phyloP scores from a whole-genome alignment of 2,888 invertebrate species.

The Smittia sp. region DNA sequence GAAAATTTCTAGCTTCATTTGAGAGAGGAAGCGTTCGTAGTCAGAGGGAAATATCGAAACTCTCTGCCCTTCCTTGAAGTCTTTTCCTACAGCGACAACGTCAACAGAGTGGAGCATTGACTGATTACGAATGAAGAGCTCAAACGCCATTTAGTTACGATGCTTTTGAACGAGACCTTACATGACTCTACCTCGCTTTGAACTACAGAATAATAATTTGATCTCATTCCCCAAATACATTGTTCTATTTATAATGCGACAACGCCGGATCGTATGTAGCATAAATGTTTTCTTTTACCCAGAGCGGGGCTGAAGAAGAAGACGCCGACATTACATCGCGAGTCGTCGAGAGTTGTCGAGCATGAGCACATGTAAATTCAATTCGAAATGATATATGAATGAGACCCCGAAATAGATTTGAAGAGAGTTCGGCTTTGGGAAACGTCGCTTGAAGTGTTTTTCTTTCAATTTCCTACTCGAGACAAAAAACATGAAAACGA shows the following conservation, averaged over 20 bases:
- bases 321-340: not conserved
- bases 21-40: too few species aligned
- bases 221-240: not conserved
- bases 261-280: not conserved
- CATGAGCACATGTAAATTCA: conserved; percentile 12
- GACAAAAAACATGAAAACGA: not conserved
- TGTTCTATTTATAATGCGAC: conserved; percentile 2
- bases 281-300: not conserved
- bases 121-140: too few species aligned
- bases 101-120: too few species aligned
- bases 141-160: too few species aligned
- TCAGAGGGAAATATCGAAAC: too few species aligned
- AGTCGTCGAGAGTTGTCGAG: not conserved
- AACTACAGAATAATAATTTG: conserved; percentile 8
- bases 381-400: not conserved
- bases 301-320: not conserved
- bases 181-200: not conserved
- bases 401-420: not conserved
- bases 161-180: too few species aligned
- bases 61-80: too few species aligned
- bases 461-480: not conserved
- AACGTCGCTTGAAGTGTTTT: not conserved
- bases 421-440: not conserved
- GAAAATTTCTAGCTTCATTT: too few species aligned
- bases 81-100: too few species aligned